phyloP scores from a whole-genome alignment of 2,888 invertebrate genomes.

The Blera fallax region DNA sequence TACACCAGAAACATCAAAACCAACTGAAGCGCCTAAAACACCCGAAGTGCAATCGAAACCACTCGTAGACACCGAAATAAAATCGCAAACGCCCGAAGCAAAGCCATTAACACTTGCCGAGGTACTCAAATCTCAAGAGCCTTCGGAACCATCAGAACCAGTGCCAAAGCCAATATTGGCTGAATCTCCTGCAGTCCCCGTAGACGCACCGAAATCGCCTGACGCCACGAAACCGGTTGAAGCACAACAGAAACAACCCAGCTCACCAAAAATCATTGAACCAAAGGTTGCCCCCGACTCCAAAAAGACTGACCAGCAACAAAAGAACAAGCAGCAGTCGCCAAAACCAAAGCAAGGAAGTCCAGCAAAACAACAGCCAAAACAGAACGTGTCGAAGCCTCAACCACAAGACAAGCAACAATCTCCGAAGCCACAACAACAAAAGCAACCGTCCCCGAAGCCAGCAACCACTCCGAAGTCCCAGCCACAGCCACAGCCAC shows the following conservation, averaged over 20 bases:
- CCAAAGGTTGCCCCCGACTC: constrained; percentile 34
- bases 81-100: constrained; percentile 35
- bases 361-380: constrained; percentile 32
- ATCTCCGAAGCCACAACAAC: constrained; percentile 58
- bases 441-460: constrained; percentile 60
- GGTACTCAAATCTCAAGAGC: constrained; percentile 50
- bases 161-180: constrained; percentile 27
- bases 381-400: constrained; percentile 44
- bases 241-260: constrained; percentile 32
- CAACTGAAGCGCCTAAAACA: constrained; percentile 93
- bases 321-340: constrained; percentile 54
- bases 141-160: constrained; percentile 28
- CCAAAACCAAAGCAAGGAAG: constrained; percentile 41
- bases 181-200: not conserved
- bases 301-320: constrained; percentile 60
- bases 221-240: constrained; percentile 9
- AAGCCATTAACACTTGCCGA: constrained; percentile 64
- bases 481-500: constrained; percentile 45
- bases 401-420: constrained; percentile 36
- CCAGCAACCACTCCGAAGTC: constrained; percentile 52
- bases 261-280: constrained; percentile 54
- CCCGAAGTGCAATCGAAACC: constrained; percentile 49
- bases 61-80: constrained; percentile 5
- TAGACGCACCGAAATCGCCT: constrained; percentile 6
- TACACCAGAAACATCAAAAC: constrained; percentile 94